Base-by-base conservation (phyloP, 2,888 invertebrate species). In the Sphaeridia pumilis region DNA sequence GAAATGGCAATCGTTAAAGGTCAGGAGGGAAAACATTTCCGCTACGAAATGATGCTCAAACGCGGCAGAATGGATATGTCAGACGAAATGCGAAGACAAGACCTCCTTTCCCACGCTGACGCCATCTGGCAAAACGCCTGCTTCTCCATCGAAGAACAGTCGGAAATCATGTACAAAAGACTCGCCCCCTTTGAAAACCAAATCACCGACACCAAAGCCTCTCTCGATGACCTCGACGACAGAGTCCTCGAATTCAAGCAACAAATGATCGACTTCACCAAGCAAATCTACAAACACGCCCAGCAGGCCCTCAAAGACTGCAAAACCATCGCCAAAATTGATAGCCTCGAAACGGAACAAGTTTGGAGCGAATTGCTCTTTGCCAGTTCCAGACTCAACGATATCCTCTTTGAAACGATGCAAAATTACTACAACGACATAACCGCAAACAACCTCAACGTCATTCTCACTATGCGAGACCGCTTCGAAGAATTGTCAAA, bases 1-100 rank as follows among this genome's bases (percentile, higher is more conserved):
- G 59, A 63, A 14, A 54, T 57, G 43, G 56, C 38, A 17, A 50
- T 58, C 3, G 53, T 63, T 17, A 61, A 63, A 47, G 56, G 50
- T 10, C 57, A 60, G 47, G 63, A 63, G 46, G 58, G 55, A 1
- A 63, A 63, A 38, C 63, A 63, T 52, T 63, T 63, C 49, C 55
- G 60, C 2, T 60, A 61, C 25, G 63, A 63, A 34, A 46, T 52
- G 3, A 58, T 60, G 50, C 49, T 63, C 10, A 50, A 50, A 14
- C 52, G 52, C 21, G 59, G 58, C 4, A 31, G 46, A 20, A 58
- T 60, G 53, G 60, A 58, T n/a, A 57, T 57, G 54, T 52, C 58
- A 12, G 58, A 60, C 49, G 60, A 63, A 49, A 46, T 61, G 12
- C 56, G 63, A 20, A 41, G 54, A 4, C 59, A 61, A 44, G 55